These are phyloP conservation scores for Drosophila setosimentum DNA, from an alignment of 2,888 invertebrate genomes.

Conservation along the genomic window DNA sequence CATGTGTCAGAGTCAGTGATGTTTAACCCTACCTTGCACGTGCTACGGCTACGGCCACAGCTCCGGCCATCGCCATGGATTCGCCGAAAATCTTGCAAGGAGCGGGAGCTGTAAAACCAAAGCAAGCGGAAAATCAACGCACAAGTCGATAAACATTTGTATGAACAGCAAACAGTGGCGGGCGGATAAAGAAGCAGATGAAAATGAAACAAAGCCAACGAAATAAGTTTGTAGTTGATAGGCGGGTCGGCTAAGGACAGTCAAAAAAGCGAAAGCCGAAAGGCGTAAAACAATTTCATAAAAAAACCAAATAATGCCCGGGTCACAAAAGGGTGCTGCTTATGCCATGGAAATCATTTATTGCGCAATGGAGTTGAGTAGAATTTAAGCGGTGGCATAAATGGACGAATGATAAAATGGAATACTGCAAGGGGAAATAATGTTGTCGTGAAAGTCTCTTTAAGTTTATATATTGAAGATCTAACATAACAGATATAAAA, in stretches of 20 bases:
- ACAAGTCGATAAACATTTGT: slow-evolving; percentile 77
- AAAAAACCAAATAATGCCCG: slow-evolving; percentile 63
- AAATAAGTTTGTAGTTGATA: slow-evolving; percentile 50
- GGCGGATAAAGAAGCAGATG: slow-evolving; percentile 10
- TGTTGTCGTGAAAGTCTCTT: slow-evolving; percentile 5
- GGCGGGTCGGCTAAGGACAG: slow-evolving; percentile 8
- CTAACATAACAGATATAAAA: neutral
- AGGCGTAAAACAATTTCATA: slow-evolving; percentile 68
- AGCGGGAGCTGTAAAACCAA: slow-evolving; percentile 69
- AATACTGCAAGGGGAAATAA: neutral
- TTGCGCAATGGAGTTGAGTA: slow-evolving; percentile 13
- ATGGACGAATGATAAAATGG: slow-evolving; percentile 25
- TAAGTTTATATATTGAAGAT: neutral
- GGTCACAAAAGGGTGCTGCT: slow-evolving; percentile 52
- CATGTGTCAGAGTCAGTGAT: slow-evolving; percentile 39
- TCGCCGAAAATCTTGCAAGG: slow-evolving; percentile 56
- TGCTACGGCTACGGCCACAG: slow-evolving; percentile 40
- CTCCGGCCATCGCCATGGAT: slow-evolving; percentile 52
- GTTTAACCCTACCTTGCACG: slow-evolving; percentile 78
- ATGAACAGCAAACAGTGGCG: slow-evolving; percentile 54
- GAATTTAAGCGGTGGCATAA: slow-evolving; percentile 34
- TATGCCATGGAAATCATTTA: slow-evolving; percentile 53
- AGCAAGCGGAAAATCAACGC: slow-evolving; percentile 80
- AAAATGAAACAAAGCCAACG: slow-evolving; percentile 53
- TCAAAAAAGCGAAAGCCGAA: slow-evolving; percentile 28